phyloP scores from a whole-genome alignment of 2,888 invertebrate genomes.

The Polydrusus pterygomalis region DNA sequence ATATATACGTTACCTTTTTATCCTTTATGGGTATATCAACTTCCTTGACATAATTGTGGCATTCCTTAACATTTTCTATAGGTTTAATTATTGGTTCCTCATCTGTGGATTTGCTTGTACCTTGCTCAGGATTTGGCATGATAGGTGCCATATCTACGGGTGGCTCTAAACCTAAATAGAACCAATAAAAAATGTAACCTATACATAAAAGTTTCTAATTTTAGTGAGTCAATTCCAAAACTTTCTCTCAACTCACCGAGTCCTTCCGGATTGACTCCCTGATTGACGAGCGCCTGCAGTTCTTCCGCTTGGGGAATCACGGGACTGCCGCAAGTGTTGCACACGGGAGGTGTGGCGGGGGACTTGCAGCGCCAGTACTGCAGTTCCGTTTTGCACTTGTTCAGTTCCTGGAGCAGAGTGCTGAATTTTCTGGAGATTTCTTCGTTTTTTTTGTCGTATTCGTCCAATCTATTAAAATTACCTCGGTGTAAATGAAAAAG shows the following conservation, averaged over 20 bases:
- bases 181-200: neutral
- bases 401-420: slow-evolving; percentile 89
- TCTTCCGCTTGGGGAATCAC: slow-evolving; percentile 77
- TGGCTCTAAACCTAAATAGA: slow-evolving; percentile 36
- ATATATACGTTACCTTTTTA: slow-evolving; percentile 34
- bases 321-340: slow-evolving; percentile 83
- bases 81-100: slow-evolving; percentile 36
- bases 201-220: too few relatives aligned
- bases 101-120: slow-evolving; percentile 39
- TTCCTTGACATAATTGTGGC: slow-evolving; percentile 26
- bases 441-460: slow-evolving; percentile 93
- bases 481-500: too few relatives aligned
- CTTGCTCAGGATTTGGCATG: slow-evolving; percentile 38
- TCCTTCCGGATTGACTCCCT: slow-evolving; percentile 72
- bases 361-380: slow-evolving; percentile 94
- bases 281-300: slow-evolving; percentile 70
- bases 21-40: slow-evolving; percentile 37
- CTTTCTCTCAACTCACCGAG: slow-evolving; percentile 65
- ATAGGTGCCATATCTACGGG: slow-evolving; percentile 19
- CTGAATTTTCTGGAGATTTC: slow-evolving; percentile 93
- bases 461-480: slow-evolving; percentile 80
- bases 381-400: slow-evolving; percentile 93
- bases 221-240: too few relatives aligned
- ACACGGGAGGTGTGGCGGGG: slow-evolving; percentile 81
- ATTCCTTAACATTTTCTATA: slow-evolving; percentile 30